Conservation (phyloP, 2,797 vertebrate species). For the Catostomus latipinnis region DNA sequence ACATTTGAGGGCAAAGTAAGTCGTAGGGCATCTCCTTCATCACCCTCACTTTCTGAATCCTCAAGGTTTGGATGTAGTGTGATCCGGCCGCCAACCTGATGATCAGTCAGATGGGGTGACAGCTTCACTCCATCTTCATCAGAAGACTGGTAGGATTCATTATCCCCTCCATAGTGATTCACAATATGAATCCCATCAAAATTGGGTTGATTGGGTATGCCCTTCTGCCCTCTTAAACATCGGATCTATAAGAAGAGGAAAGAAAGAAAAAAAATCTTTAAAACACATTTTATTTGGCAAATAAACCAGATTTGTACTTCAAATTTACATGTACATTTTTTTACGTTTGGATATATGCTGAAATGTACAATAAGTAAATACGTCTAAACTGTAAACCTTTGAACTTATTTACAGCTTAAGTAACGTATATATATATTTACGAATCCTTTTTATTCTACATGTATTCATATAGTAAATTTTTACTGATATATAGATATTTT, state of each 20-base stretch:
- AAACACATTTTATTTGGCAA: no score
- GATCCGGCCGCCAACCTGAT: conserved; percentile 73
- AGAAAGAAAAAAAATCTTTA: neutral
- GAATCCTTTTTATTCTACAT: no score
- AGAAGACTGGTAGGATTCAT: conserved; percentile 90
- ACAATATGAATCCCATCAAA: conserved; percentile 98
- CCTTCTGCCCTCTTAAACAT: conserved; percentile 89
- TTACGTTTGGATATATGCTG: no score
- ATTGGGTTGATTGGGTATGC: conserved; percentile 78
- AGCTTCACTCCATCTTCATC: conserved; percentile 88
- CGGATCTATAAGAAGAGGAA: conserved; percentile 81
- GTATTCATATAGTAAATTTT: no score
- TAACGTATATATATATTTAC: no score
- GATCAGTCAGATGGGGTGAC: conserved; percentile 59
- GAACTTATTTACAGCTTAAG: no score
- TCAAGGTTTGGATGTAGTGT: conserved; percentile 80
- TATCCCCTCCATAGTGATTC: conserved; percentile 88
- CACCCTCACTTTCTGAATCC: conserved; percentile 86
- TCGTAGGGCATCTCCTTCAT: conserved; percentile 77
- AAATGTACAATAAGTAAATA: no score
- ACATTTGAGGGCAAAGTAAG: conserved; percentile 71
- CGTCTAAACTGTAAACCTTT: no score
- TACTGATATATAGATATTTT: no score
- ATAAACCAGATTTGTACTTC: no score
- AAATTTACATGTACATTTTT: no score